Conservation (phyloP, 2,888 invertebrate genomes). For the Nemotelus nigrinus region DNA sequence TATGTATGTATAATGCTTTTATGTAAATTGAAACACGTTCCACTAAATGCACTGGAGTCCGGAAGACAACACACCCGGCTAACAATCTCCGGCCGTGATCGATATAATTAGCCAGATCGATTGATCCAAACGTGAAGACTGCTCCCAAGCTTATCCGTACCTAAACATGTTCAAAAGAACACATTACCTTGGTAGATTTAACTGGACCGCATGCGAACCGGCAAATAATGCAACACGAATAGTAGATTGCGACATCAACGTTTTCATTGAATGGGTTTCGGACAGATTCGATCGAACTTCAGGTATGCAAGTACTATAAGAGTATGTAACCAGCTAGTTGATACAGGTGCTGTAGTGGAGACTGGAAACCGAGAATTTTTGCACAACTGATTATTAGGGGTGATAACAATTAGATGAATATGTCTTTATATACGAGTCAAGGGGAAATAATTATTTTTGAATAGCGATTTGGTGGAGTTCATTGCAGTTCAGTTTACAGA, state of each 20-base stretch:
- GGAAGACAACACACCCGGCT: slow-evolving; percentile 23
- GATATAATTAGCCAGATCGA: slow-evolving; percentile 17
- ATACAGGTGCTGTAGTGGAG: not conserved
- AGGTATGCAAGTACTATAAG: not conserved
- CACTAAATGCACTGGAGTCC: not conserved
- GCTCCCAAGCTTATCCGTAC: not conserved
- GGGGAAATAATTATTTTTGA: not conserved
- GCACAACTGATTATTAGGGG: slow-evolving; percentile 15
- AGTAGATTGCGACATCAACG: slow-evolving; percentile 15
- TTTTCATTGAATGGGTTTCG: not conserved
- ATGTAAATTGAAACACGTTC: too few relatives aligned
- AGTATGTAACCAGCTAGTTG: not conserved
- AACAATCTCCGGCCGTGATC: not conserved
- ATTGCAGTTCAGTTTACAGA: too few relatives aligned
- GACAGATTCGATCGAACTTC: not conserved
- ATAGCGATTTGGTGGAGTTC: too few relatives aligned
- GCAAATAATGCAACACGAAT: slow-evolving; percentile 20
- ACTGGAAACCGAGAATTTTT: not conserved
- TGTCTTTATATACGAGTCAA: not conserved
- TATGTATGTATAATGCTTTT: not conserved
- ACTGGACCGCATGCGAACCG: not conserved
- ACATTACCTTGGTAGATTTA: slow-evolving; percentile 13
- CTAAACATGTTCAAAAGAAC: not conserved
- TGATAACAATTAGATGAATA: slow-evolving; percentile 5
- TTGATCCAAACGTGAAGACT: not conserved